A percentile compares a stretch with the other conserved stretches of the same genome.
These are phyloP conservation scores for Dicyrtomina minuta DNA, from an alignment of 2,888 invertebrate species.

Conservation along the genomic window DNA sequence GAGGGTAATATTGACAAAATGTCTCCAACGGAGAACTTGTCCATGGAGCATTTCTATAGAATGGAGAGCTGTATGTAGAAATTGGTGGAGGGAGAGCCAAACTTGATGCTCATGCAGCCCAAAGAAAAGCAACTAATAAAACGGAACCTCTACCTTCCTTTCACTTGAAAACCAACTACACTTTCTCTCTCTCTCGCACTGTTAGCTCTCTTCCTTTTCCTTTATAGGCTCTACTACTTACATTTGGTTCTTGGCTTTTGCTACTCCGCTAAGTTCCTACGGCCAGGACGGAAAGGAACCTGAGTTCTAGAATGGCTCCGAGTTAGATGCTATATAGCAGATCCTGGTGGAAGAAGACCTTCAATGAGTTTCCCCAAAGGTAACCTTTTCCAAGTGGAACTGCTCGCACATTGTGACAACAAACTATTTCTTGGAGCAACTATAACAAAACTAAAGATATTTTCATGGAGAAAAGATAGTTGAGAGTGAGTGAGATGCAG, in stretches of 20 bases:
- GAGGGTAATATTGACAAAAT: slow-evolving; percentile 22
- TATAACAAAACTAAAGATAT: no score
- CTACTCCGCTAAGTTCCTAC: neutral
- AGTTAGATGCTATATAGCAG: neutral
- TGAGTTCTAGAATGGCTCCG: no score
- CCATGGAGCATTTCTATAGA: neutral
- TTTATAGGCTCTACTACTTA: neutral
- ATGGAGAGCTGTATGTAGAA: neutral
- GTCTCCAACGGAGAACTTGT: slow-evolving; percentile 14
- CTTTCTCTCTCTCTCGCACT: slow-evolving; percentile 7
- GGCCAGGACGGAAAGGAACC: no score
- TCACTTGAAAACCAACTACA: slow-evolving; percentile 16
- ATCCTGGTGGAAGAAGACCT: no score
- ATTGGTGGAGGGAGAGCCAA: slow-evolving; percentile 2
- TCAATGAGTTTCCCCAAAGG: slow-evolving; percentile 16
- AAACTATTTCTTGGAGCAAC: slow-evolving; percentile 12
- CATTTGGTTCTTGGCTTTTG: neutral
- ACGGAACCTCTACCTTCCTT: slow-evolving; percentile 16
- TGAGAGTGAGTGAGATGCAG: no score
- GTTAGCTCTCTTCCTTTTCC: neutral
- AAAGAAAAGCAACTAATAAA: slow-evolving; percentile 24
- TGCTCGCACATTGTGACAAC: slow-evolving; percentile 25
- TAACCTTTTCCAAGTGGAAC: slow-evolving; percentile 13
- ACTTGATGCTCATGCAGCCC: neutral
- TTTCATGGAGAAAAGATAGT: no score